These are phyloP conservation scores for Lingula anatina DNA, from an alignment of 2,888 invertebrate species.

Conservation along the genomic window DNA sequence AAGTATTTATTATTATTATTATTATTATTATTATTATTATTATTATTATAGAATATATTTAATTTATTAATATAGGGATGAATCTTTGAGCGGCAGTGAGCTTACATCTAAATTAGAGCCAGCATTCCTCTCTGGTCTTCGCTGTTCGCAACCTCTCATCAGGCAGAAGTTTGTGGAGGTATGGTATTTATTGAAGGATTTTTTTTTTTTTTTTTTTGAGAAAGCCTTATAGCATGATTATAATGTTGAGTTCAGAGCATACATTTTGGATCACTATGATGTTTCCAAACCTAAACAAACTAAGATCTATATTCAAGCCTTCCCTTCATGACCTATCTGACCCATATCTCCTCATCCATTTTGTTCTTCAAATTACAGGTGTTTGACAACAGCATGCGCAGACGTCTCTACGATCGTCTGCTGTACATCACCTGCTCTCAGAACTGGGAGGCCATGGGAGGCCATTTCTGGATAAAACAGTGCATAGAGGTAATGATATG, in stretches of 20 bases:
- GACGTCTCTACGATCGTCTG: slow-evolving; percentile 78
- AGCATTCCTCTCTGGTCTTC: slow-evolving; percentile 85
- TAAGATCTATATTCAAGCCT: neutral
- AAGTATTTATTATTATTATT: neutral
- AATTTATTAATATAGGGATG: slow-evolving; percentile 62
- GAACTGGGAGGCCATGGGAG: slow-evolving; percentile 95
- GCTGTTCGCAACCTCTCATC: slow-evolving; percentile 82
- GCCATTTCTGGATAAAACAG: slow-evolving; percentile 97
- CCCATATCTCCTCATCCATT: neutral
- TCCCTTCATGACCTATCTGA: neutral
- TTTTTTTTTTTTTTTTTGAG: slow-evolving; percentile 79
- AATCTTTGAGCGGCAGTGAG: slow-evolving; percentile 79
- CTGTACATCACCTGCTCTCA: slow-evolving; percentile 91
- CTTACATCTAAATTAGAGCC: slow-evolving; percentile 89
- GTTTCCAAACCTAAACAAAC: too few species aligned
- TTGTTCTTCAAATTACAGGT: slow-evolving; percentile 53
- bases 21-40: neutral
- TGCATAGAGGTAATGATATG: slow-evolving; percentile 77
- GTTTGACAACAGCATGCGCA: slow-evolving; percentile 78
- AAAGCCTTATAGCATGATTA: slow-evolving; percentile 58
- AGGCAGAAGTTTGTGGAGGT: slow-evolving; percentile 85
- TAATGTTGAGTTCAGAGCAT: neutral
- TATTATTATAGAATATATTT: neutral
- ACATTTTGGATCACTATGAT: neutral
- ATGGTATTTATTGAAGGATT: slow-evolving; percentile 62